phyloP scores from a whole-genome alignment of 2,797 vertebrate species.

The Lacerta bilineata region DNA sequence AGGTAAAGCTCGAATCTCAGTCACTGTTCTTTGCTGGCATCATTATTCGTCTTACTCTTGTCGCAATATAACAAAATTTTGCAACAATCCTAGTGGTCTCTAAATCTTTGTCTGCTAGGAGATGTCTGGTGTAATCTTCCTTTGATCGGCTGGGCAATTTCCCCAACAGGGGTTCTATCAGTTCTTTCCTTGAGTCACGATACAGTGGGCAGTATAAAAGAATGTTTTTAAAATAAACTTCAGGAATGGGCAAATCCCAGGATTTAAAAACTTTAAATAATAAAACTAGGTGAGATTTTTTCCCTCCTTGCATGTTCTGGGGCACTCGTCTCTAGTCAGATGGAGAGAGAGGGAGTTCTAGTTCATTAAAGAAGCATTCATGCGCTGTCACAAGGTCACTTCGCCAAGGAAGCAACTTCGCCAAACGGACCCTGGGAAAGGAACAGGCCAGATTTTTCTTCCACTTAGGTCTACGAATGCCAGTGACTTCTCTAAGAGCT shows the following conservation, averaged over 20 bases:
- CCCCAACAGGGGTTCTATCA: too few relatives aligned
- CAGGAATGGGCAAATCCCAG: not conserved
- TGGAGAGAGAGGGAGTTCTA: not conserved
- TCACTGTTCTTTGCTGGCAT: too few relatives aligned
- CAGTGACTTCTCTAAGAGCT: rapidly evolving
- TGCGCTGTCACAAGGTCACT: conserved; percentile 13
- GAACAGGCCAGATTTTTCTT: not conserved
- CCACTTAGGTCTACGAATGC: not conserved
- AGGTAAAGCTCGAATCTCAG: too few relatives aligned
- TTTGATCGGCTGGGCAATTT: too few relatives aligned
- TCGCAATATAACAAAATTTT: too few relatives aligned
- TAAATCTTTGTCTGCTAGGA: too few relatives aligned
- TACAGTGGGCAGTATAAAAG: too few relatives aligned
- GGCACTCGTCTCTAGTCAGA: not conserved
- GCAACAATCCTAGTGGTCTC: too few relatives aligned
- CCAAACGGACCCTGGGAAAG: rapidly evolving
- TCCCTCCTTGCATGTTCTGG: not conserved
- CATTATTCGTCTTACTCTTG: too few relatives aligned
- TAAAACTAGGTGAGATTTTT: not conserved
- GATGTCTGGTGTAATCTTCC: too few relatives aligned
- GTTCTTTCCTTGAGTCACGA: too few relatives aligned
- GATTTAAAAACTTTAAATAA: conserved; percentile 11
- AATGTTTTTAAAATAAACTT: not conserved
- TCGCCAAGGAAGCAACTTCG: not conserved
- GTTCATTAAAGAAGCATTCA: not conserved